phyloP scores from a whole-genome alignment of 2,797 vertebrate genomes.

The Spatula versicolor region DNA sequence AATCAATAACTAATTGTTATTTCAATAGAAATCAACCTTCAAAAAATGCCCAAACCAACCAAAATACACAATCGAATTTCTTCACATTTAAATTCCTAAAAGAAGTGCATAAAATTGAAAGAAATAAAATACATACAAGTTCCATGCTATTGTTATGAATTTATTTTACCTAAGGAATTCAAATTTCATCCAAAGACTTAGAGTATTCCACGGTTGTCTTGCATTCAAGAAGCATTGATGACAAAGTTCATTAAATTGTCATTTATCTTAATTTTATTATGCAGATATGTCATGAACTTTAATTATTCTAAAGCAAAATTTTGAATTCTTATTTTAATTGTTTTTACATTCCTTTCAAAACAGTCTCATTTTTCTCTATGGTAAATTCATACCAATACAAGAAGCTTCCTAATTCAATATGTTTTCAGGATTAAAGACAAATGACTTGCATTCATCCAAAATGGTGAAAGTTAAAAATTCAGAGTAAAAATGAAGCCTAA shows the following conservation, averaged over 20 bases:
- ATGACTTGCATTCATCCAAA: not conserved
- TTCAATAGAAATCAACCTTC: not conserved
- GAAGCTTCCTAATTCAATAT: not conserved
- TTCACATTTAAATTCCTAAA: not conserved
- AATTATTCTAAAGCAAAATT: not conserved
- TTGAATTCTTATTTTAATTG: not conserved
- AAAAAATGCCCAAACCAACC: not conserved
- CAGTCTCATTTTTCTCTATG: not conserved
- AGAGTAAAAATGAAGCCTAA: not conserved
- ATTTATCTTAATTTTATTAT: not conserved
- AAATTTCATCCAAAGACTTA: not conserved
- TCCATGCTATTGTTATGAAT: not conserved
- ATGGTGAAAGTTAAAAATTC: not conserved
- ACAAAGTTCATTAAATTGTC: not conserved
- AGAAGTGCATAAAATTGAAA: not conserved
- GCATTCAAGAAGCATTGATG: not conserved
- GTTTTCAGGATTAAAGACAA: constrained; percentile 3
- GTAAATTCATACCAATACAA: not conserved
- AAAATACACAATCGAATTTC: not conserved
- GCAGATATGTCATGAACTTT: not conserved
- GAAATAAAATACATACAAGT: not conserved
- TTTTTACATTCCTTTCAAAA: not conserved
- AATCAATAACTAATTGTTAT: too few species aligned
- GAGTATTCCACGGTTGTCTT: fast-evolving
- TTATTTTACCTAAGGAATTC: not conserved